phyloP scores from a whole-genome alignment of 2,888 invertebrate species.

The Phaedon cochleariae region DNA sequence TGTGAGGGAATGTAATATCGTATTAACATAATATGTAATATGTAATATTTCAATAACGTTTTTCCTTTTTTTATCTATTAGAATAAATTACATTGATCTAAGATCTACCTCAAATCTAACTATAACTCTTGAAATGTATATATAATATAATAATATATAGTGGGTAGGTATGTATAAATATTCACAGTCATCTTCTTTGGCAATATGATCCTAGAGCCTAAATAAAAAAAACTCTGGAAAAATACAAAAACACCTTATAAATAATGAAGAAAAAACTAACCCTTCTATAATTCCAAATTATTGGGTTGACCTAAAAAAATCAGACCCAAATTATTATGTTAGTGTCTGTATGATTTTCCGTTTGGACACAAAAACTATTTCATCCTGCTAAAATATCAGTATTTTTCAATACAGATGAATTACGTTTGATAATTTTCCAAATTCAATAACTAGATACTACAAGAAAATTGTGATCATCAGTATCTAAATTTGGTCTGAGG shows the following conservation, averaged over 20 bases:
- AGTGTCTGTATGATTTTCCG: no score
- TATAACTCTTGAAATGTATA: conserved; percentile 57
- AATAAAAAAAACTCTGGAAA: conserved; percentile 32
- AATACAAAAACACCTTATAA: conserved; percentile 12
- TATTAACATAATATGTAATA: conserved; percentile 37
- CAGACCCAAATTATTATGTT: no score
- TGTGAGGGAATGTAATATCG: conserved; percentile 41
- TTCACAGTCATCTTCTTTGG: conserved; percentile 62
- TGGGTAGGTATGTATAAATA: conserved; percentile 49
- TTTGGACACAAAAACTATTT: no score
- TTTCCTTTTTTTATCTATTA: conserved; percentile 46
- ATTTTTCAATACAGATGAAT: no score
- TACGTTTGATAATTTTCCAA: no score
- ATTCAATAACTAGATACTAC: no score
- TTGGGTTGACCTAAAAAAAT: no score
- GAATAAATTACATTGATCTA: conserved; percentile 53
- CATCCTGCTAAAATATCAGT: no score
- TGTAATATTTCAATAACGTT: conserved; percentile 43
- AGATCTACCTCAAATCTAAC: conserved; percentile 49
- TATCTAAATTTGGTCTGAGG: no score
- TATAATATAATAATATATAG: conserved; percentile 38
- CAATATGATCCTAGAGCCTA: conserved; percentile 55
- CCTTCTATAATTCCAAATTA: no score
- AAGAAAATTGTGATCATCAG: no score
- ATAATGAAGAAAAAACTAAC: not conserved